phyloP scores from a whole-genome alignment of 2,797 vertebrate species.

The Tachyglossus aculeatus region DNA sequence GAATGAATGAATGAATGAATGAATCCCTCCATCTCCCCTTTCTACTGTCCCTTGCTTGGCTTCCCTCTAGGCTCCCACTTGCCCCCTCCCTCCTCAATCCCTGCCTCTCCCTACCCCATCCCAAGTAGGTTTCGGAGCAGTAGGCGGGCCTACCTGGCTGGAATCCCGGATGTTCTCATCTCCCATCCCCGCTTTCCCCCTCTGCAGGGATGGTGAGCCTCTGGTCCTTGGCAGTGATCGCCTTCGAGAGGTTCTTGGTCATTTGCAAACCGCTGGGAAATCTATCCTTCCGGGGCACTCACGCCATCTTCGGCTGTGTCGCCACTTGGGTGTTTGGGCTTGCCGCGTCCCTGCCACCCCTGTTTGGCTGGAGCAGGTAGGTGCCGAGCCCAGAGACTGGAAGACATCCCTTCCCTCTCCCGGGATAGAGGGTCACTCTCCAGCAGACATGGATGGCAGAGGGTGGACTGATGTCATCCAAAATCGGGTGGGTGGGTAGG shows the following conservation, averaged over 20 bases:
- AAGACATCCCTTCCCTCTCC: background rate
- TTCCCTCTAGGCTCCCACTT: background rate
- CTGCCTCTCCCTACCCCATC: background rate
- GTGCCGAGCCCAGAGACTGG: background rate
- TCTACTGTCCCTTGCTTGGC: background rate
- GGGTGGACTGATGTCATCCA: background rate
- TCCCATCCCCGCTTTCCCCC: background rate
- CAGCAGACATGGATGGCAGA: background rate
- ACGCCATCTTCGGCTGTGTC: slow-evolving; percentile 70
- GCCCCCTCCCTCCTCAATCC: background rate
- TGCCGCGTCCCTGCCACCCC: slow-evolving; percentile 72
- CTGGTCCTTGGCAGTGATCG: slow-evolving; percentile 85
- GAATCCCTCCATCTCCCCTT: background rate
- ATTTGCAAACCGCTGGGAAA: slow-evolving; percentile 86
- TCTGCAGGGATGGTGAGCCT: slow-evolving; percentile 78
- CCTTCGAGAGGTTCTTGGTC: slow-evolving; percentile 82
- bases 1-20: too few relatives aligned
- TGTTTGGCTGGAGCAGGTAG: slow-evolving; percentile 82
- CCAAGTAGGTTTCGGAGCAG: background rate
- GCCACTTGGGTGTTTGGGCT: slow-evolving; percentile 76
- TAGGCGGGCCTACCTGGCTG: background rate
- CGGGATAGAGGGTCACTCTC: background rate
- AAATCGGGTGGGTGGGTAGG: background rate
- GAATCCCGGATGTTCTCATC: background rate
- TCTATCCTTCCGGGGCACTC: slow-evolving; percentile 77